Percentiles rank a stretch among this genome's conserved stretches.
phyloP scores from a whole-genome alignment of 2,797 vertebrate species.

The Dallia pectoralis region DNA sequence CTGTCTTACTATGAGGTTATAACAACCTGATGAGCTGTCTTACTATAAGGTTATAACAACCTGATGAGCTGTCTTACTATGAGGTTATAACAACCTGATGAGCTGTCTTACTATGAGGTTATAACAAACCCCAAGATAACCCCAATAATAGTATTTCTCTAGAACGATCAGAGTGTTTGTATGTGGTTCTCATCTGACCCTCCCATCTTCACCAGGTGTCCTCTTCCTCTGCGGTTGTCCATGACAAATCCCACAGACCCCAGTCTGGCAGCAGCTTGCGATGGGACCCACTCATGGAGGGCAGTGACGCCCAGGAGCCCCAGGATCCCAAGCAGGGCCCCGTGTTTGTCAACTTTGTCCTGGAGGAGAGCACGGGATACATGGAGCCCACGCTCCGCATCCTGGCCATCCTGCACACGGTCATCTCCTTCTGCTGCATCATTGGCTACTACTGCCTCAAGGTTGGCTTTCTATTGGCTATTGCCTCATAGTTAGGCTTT shows the following conservation, averaged over 20 bases:
- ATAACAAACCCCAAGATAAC: too few relatives aligned
- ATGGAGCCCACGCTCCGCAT: conserved; percentile 84
- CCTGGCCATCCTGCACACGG: conserved; percentile 4
- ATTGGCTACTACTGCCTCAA: conserved; percentile 11
- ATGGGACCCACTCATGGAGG: conserved; percentile 3
- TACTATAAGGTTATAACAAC: too few relatives aligned
- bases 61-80: too few relatives aligned
- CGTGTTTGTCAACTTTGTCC: conserved; percentile 85
- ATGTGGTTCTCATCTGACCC: background rate
- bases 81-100: too few relatives aligned
- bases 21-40: too few relatives aligned
- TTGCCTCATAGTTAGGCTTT: conserved; percentile 81
- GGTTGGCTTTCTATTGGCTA: conserved; percentile 54
- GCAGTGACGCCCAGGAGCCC: conserved; percentile 59
- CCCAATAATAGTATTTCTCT: background rate
- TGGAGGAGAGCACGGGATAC: conserved; percentile 95
- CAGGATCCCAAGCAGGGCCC: background rate
- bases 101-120: too few relatives aligned
- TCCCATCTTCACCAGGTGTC: conserved; percentile 77
- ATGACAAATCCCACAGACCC: conserved; percentile 73
- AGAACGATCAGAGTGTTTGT: background rate
- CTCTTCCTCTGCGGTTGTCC: conserved; percentile 83
- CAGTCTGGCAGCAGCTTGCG: background rate
- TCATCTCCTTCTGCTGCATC: conserved; percentile 21
- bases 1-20: too few relatives aligned